These are phyloP conservation scores for Tinamus major DNA, from an alignment of 2,797 vertebrate species.

Conservation along the genomic window DNA sequence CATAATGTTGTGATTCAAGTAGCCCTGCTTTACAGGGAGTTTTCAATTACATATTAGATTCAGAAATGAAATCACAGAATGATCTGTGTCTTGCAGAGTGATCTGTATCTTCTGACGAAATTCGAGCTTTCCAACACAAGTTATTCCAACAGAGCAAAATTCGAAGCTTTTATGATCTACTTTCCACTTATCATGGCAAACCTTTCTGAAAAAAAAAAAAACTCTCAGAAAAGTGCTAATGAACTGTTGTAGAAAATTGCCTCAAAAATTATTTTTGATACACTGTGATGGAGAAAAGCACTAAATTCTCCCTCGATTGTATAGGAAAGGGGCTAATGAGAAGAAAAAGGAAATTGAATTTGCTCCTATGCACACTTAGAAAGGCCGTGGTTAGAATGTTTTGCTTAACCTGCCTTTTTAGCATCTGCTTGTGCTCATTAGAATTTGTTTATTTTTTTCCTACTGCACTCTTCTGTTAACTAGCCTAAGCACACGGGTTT, in stretches of 20 bases:
- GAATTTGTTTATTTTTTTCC: background rate
- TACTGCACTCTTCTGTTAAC: background rate
- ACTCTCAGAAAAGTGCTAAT: slow-evolving; percentile 14
- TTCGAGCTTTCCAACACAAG: background rate
- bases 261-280: background rate
- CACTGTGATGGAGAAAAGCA: background rate
- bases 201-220: background rate
- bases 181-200: background rate
- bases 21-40: background rate
- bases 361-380: background rate
- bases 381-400: background rate
- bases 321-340: background rate
- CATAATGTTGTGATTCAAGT: background rate
- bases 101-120: background rate
- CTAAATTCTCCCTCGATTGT: background rate
- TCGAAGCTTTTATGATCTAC: background rate
- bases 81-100: background rate
- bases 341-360: background rate
- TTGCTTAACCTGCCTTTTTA: background rate
- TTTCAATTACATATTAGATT: background rate
- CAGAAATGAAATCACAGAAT: background rate
- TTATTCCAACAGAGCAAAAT: slow-evolving; percentile 6
- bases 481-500: background rate
- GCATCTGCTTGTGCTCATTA: background rate
- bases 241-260: slow-evolving; percentile 3